Base-by-base conservation (phyloP, 2,888 invertebrate genomes). In the Harpalus rufipes region DNA sequence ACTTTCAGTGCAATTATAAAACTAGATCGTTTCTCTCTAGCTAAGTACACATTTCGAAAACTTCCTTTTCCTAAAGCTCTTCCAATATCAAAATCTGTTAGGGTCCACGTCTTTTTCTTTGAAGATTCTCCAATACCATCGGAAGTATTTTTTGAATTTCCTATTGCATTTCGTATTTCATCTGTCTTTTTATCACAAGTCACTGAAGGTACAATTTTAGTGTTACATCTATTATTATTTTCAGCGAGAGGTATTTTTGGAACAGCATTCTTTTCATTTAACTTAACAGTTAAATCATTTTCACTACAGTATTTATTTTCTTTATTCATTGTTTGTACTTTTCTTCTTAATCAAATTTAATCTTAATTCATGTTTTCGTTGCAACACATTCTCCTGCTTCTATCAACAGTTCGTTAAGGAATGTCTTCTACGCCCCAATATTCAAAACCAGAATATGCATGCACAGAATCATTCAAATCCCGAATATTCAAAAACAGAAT, bases 21-120 rank as follows among this genome's bases (percentile, higher is more conserved):
- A 87, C 95, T 95, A 0, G 97, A 97, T 86, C 94, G 94, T 89
- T 96, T 98, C 89, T 99, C 98, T 85, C 98, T 93, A 0, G 98
- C 98, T 88, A 99, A 92, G 90, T 98, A 99, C 0, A 99, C 99
- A 91, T 97, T 97, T 3, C 99, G 99, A 91, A 99, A 99, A 92
- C 98, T 99, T 87, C 99, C 99, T 92, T 97, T 96, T 0, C 99
- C 99, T 16, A 99, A 92, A 0, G 97, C 96, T 85, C 95, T 94
- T 0, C 99, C 99, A 88, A 99, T 95, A 89, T 99, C 98, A 91
- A 99, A 99, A 91, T 98, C 96, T 0, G 94, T 92, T 41, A 99
- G 91, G 0, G 94, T 92, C 97, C 97, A 97, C 56, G 90, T 92
- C 88, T 91, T 93, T 90, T 78, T 78, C 39, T 59, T 72, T n/a